Percentiles rank a stretch among this genome's conserved stretches.
These are phyloP conservation scores for Brachylomia viminalis DNA, from an alignment of 2,888 invertebrate species.

Conservation along the genomic window DNA sequence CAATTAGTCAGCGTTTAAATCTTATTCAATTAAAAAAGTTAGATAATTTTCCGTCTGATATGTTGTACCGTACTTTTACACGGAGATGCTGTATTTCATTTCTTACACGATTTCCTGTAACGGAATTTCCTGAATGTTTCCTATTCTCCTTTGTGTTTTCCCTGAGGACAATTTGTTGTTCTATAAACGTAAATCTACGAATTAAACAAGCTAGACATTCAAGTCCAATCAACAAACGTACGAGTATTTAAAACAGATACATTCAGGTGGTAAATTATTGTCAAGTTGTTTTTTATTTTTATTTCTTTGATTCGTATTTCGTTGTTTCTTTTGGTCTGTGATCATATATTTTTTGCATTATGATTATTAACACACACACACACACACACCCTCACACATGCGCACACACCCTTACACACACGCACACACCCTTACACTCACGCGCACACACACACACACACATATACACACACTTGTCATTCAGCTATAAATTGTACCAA, in stretches of 20 bases:
- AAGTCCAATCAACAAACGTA: not conserved
- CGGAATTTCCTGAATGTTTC: not conserved
- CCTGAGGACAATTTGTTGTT: not conserved
- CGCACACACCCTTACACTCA: too few species aligned
- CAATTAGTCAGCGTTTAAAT: not conserved
- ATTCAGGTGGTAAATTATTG: constrained; percentile 44
- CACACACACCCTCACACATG: too few species aligned
- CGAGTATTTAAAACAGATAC: constrained; percentile 26
- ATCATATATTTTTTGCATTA: too few species aligned
- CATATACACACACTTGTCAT: too few species aligned
- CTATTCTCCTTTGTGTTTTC: not conserved
- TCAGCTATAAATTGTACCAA: too few species aligned
- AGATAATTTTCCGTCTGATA: not conserved
- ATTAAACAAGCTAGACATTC: not conserved
- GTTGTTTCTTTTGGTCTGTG: too few species aligned
- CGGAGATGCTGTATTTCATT: not conserved
- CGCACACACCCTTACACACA: too few species aligned
- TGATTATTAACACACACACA: too few species aligned
- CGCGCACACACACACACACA: too few species aligned
- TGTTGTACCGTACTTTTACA: not conserved
- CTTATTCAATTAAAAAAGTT: not conserved
- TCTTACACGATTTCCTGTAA: not conserved
- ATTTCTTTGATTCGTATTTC: too few species aligned
- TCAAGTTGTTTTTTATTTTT: too few species aligned
- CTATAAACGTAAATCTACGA: not conserved